Percentiles rank a stretch among this genome's conserved stretches.
Evolutionary conservation across 2,888 invertebrate genomes (phyloP).

Genomic region (Pyrocoelia pectoralis): DNA sequence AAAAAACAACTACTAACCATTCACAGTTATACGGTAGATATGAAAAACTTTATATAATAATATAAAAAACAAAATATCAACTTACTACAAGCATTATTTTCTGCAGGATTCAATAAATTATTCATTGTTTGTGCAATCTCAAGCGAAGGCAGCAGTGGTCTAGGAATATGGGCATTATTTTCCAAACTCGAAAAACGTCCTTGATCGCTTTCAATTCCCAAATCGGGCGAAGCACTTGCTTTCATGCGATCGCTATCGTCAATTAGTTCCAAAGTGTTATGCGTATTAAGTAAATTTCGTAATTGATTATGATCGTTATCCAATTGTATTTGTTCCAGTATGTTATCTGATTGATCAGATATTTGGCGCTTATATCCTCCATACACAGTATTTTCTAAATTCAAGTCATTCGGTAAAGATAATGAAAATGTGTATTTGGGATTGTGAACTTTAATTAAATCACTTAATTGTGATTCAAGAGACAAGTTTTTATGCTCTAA

Average conservation of each 20-base stretch:
- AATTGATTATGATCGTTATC: constrained; percentile 38
- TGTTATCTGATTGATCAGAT: constrained; percentile 60
- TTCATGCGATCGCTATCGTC: constrained; percentile 53
- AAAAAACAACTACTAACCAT: too few relatives aligned
- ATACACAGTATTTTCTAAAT: constrained; percentile 27
- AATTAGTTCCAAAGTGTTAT: constrained; percentile 19
- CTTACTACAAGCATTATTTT: constrained; percentile 49
- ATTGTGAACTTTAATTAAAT: constrained; percentile 40
- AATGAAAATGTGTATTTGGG: constrained; percentile 15
- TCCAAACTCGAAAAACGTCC: constrained; percentile 71
- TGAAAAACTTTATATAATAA: too few relatives aligned
- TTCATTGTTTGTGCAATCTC: constrained; percentile 59
- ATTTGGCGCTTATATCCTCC: constrained; percentile 45
- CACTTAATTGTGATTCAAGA: constrained; percentile 58
- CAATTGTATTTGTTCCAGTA: constrained; percentile 58
- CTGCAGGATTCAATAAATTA: constrained; percentile 51
- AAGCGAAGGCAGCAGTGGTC: constrained; percentile 59
- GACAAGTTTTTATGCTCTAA: constrained; percentile 62
- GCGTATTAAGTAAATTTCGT: constrained; percentile 6
- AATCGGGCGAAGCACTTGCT: constrained; percentile 78
- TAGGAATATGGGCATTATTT: constrained; percentile 62
- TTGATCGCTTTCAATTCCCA: constrained; percentile 89
- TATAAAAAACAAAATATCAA: too few relatives aligned
- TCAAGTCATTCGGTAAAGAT: constrained; percentile 40
- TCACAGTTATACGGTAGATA: background rate